Evolutionary conservation across 2,113 vertebrate genomes (phyloP).

Genomic region (Anthoscopus minutus): DNA sequence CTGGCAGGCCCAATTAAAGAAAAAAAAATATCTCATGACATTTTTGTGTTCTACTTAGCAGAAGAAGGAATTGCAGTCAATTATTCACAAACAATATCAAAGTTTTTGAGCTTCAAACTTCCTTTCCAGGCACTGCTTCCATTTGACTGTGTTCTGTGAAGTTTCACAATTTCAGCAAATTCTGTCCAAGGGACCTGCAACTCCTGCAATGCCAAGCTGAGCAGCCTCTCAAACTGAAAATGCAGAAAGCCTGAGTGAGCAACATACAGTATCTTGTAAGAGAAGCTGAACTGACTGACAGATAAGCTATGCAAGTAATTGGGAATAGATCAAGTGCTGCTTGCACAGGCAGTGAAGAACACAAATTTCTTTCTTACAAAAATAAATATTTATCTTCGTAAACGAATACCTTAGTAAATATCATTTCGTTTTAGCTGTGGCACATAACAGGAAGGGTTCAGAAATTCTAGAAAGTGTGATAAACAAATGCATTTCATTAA

Average conservation of each 20-base stretch:
- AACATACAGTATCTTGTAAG: not conserved
- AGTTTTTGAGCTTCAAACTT: not conserved
- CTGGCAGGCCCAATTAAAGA: not conserved
- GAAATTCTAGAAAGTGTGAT: not conserved
- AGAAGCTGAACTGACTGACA: not conserved
- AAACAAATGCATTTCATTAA: not conserved
- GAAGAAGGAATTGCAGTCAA: not conserved
- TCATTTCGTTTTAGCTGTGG: not conserved
- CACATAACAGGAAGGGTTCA: not conserved
- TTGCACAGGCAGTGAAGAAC: not conserved
- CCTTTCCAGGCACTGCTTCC: not conserved
- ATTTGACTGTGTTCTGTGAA: not conserved
- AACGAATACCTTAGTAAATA: not conserved
- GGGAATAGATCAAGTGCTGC: not conserved
- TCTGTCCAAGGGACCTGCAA: not conserved
- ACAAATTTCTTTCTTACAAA: not conserved
- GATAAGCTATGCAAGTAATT: not conserved
- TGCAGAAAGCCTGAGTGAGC: not conserved
- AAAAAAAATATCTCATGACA: not conserved
- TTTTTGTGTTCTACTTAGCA: not conserved
- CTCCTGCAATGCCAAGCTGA: not conserved
- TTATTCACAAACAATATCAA: not conserved
- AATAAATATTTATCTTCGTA: not conserved
- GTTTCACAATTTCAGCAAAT: not conserved
- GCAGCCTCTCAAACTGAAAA: not conserved